phyloP scores from a whole-genome alignment of 2,888 invertebrate species.

The Odontocerum albicorne region DNA sequence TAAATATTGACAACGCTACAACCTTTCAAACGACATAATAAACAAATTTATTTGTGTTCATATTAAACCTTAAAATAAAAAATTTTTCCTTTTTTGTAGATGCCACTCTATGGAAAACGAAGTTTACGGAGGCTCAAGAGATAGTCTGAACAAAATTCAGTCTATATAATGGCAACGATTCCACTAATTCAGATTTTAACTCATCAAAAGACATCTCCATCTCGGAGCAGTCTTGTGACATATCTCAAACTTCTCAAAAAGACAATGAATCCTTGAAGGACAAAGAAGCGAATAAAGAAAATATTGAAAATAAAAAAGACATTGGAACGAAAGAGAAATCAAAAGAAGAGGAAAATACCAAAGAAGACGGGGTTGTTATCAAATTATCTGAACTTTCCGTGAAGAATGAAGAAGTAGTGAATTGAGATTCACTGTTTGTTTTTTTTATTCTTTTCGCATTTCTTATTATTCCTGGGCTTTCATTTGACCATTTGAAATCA shows the following conservation, averaged over 20 bases:
- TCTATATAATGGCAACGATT: constrained; percentile 56
- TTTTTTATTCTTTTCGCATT: no score
- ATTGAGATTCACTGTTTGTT: no score
- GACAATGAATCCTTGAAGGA: constrained; percentile 35
- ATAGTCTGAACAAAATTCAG: constrained; percentile 68
- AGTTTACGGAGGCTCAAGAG: constrained; percentile 71
- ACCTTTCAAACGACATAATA: no score
- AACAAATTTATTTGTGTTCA: not conserved
- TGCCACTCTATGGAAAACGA: constrained; percentile 70
- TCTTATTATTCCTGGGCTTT: no score
- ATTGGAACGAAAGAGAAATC: not conserved
- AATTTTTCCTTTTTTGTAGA: constrained; percentile 50
- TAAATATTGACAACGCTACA: no score
- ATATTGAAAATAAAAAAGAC: not conserved
- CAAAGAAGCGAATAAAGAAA: not conserved
- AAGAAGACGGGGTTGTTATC: constrained; percentile 57
- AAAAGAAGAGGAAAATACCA: constrained; percentile 43
- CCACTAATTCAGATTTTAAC: constrained; percentile 46
- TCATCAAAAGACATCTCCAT: constrained; percentile 42
- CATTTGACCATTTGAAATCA: no score
- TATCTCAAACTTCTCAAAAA: constrained; percentile 30
- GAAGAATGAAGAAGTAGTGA: constrained; percentile 42
- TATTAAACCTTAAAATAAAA: not conserved
- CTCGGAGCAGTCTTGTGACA: constrained; percentile 45
- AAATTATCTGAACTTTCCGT: constrained; percentile 63